A percentile compares a stretch with the other conserved stretches of the same genome.
Evolutionary conservation across 2,888 invertebrate species (phyloP).

Genomic region (Gortyna flavago): DNA sequence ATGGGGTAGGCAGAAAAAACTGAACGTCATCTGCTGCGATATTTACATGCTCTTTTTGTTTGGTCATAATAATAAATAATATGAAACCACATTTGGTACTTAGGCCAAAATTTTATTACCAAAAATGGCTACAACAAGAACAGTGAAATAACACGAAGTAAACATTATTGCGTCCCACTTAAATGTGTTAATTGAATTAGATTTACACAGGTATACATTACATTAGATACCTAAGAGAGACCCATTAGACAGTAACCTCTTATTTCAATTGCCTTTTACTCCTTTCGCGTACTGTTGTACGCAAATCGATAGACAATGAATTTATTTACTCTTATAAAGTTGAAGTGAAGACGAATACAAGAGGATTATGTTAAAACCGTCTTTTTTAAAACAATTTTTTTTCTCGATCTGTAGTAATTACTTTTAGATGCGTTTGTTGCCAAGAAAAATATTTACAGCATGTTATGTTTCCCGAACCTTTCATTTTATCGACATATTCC

Average conservation of each 20-base stretch:
- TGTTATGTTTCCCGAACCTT: background rate
- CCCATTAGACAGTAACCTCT: background rate
- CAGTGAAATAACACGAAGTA: background rate
- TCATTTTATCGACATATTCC: too few species aligned
- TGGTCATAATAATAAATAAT: conserved; percentile 6
- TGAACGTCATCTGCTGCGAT: background rate
- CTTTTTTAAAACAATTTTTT: background rate
- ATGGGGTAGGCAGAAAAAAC: background rate
- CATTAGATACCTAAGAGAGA: background rate
- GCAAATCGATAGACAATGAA: background rate
- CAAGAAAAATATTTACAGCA: too few species aligned
- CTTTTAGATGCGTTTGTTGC: background rate
- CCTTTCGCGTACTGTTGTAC: background rate
- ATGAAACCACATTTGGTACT: background rate
- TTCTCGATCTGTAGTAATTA: background rate
- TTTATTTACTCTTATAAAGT: background rate
- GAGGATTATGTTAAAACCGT: background rate
- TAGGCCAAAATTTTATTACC: background rate
- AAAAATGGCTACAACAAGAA: background rate
- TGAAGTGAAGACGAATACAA: background rate
- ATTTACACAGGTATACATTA: background rate
- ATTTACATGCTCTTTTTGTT: background rate
- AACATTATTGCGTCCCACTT: background rate
- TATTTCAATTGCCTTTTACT: background rate
- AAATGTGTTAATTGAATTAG: background rate